Evolutionary conservation across 2,888 invertebrate species (phyloP), one percentile per base, ranked within the genome.

Genomic region (Fragum whitleyi): DNA sequence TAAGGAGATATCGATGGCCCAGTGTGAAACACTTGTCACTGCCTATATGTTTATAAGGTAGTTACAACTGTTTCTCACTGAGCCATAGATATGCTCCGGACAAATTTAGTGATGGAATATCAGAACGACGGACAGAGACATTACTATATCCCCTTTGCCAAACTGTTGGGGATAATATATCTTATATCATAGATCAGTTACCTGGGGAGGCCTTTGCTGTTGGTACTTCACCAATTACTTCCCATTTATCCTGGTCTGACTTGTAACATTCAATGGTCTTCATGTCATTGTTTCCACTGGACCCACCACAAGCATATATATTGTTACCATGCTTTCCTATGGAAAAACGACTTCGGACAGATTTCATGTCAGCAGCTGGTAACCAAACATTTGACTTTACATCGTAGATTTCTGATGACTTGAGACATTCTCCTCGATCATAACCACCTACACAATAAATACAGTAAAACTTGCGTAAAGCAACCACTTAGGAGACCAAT

Each of bases 381-480:
- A 94, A 92, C 97, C 97, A 97, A 72, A 94, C 94, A 94, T 97
- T 97, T 5, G 94, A 94, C 68, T 94, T 94, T 6, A 97, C 96
- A 91, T 96, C 95, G 95, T 97, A 97, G 61, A 96, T 95, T 94
- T 97, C 97, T 0, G 96, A 96, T 26, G 96, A 95, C 86, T 96
- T 95, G 88, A 97, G 95, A 92, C 97, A 97, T 93, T 97, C 97
- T 57, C 96, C 96, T 86, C 97, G 95, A 94, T 97, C 97, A 94
- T 97, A 97, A 11, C 97, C 96, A 90, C 96, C 96, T 96, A 89
- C 53, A 47, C 3, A 47, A 69, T 32, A 74, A 47, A 74, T 36
- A 36, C 32, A 6, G n/a, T n/a, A n/a, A n/a, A n/a, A n/a, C n/a
- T n/a, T n/a, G n/a, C n/a, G n/a, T n/a, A n/a, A n/a, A n/a, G n/a